Conservation (phyloP, 2,888 invertebrate species). For the Brachynemurus nebulosus region DNA sequence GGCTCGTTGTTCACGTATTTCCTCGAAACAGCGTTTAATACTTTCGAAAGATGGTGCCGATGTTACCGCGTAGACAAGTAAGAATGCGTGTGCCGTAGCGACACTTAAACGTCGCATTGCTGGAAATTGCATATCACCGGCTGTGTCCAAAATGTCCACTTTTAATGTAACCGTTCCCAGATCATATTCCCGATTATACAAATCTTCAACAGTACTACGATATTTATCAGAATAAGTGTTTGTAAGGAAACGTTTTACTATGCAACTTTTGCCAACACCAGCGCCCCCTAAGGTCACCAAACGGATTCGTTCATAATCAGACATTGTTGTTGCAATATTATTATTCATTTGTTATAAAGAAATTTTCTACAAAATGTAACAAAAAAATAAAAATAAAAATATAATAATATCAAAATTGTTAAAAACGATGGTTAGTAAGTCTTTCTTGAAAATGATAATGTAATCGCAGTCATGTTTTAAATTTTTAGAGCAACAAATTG, state of each 20-base stretch:
- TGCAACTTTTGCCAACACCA: slow-evolving; percentile 74
- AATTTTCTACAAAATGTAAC: background rate
- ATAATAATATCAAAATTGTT: no score
- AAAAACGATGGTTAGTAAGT: no score
- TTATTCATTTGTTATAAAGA: slow-evolving; percentile 25
- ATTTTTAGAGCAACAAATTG: no score
- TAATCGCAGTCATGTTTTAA: no score
- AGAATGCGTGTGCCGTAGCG: slow-evolving; percentile 76
- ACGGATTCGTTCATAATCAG: slow-evolving; percentile 64
- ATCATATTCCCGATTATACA: slow-evolving; percentile 73
- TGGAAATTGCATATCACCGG: slow-evolving; percentile 78
- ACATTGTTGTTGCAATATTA: slow-evolving; percentile 37
- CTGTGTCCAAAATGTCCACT: slow-evolving; percentile 69
- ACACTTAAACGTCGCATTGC: slow-evolving; percentile 80
- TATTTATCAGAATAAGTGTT: slow-evolving; percentile 70
- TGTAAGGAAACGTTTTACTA: slow-evolving; percentile 65
- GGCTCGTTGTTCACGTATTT: slow-evolving; percentile 65
- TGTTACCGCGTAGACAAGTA: slow-evolving; percentile 71
- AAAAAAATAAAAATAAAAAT: background rate
- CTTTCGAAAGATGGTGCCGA: slow-evolving; percentile 57
- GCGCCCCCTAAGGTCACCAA: slow-evolving; percentile 72
- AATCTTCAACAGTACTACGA: slow-evolving; percentile 75
- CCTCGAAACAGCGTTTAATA: slow-evolving; percentile 63
- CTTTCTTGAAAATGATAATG: no score
- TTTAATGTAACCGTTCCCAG: slow-evolving; percentile 60